A percentile compares a stretch with the other conserved stretches of the same genome.
Evolutionary conservation across 2,113 vertebrate genomes (phyloP).

Genomic region (Ceyx melanurus): DNA sequence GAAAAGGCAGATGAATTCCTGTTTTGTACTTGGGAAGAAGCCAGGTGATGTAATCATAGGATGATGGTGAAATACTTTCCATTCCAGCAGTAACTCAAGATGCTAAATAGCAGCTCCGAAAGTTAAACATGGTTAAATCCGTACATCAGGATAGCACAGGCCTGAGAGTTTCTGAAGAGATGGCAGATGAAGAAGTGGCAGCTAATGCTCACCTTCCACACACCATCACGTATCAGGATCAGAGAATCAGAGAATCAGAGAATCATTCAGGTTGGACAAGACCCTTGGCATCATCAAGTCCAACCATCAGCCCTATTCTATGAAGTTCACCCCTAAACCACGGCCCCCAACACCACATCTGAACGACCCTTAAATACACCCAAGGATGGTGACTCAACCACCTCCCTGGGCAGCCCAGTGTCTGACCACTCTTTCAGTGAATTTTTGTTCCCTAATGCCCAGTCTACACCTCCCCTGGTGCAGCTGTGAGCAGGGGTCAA

Average conservation of each 20-base stretch:
- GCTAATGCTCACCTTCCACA: neutral
- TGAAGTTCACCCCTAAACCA: too few relatives aligned
- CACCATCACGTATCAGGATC: fast-evolving
- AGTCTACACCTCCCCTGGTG: too few relatives aligned
- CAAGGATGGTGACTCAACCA: too few relatives aligned
- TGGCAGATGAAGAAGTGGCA: neutral
- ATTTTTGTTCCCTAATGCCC: too few relatives aligned
- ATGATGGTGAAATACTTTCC: constrained; percentile 59
- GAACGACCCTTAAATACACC: too few relatives aligned
- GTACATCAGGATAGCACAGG: neutral
- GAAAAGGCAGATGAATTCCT: constrained; percentile 66
- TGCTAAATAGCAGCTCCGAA: constrained; percentile 38
- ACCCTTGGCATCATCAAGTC: too few relatives aligned
- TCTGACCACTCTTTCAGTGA: too few relatives aligned
- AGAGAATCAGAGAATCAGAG: neutral
- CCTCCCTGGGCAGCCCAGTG: too few relatives aligned
- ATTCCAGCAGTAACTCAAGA: constrained; percentile 64
- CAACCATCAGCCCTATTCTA: too few relatives aligned
- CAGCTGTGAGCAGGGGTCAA: neutral
- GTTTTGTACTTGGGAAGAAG: constrained; percentile 57
- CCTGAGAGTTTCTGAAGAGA: neutral
- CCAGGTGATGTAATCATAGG: constrained; percentile 64
- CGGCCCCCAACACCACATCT: too few relatives aligned
- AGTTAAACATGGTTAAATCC: constrained; percentile 7
- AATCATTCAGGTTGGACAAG: too few relatives aligned